phyloP scores from a whole-genome alignment of 1,140 invertebrate species.

The Anastrepha ludens region DNA sequence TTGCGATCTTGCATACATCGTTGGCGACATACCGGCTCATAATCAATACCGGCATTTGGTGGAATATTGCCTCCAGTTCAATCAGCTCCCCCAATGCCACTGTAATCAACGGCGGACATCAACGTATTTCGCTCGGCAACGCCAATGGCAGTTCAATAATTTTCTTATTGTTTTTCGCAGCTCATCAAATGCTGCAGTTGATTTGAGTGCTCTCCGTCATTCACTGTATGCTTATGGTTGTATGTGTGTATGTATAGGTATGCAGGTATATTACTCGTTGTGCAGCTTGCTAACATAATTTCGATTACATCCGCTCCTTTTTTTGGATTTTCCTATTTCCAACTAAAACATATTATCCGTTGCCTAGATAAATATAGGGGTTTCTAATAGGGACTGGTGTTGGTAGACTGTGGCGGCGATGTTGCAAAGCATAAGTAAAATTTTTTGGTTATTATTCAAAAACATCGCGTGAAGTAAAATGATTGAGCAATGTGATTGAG shows the following conservation, averaged over 20 bases:
- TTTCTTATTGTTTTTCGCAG: background rate
- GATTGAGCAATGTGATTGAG: too few species aligned
- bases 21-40: background rate
- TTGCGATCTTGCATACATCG: background rate
- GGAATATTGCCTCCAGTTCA: too few species aligned
- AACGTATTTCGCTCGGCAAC: background rate
- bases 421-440: too few species aligned
- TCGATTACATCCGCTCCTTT: slow-evolving; percentile 13
- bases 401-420: too few species aligned
- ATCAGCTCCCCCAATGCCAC: too few species aligned
- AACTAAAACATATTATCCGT: background rate
- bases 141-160: slow-evolving; percentile 25
- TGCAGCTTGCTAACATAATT: background rate
- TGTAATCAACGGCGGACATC: background rate
- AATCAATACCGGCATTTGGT: background rate
- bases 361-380: background rate
- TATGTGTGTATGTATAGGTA: too few species aligned
- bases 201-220: background rate
- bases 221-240: background rate
- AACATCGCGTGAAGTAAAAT: too few species aligned
- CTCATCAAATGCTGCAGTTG: background rate
- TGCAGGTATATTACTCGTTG: too few species aligned
- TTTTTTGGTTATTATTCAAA: too few species aligned
- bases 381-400: too few species aligned
- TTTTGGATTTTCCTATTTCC: background rate